Conservation (phyloP, 2,888 invertebrate genomes). For the Ptychoptera contaminata region DNA sequence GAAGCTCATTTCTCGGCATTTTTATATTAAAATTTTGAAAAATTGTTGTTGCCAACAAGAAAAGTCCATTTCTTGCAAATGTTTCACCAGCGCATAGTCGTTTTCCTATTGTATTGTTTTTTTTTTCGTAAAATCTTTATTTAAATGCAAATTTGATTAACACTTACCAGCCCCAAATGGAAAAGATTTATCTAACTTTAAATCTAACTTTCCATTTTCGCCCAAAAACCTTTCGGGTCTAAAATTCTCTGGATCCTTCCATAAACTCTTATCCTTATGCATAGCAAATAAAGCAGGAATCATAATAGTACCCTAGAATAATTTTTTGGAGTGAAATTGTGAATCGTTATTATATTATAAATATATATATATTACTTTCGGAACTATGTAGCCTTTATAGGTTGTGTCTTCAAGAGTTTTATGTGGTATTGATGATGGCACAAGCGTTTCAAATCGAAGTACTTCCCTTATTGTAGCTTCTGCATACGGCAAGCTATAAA, state of each 20-base stretch:
- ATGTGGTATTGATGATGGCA: constrained; percentile 44
- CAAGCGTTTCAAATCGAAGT: constrained; percentile 40
- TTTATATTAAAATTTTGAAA: constrained; percentile 46
- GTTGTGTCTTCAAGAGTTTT: constrained; percentile 33
- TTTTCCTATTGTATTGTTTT: constrained; percentile 34
- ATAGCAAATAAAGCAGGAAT: constrained; percentile 37
- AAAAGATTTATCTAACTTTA: constrained; percentile 41
- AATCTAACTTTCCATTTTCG: constrained; percentile 34
- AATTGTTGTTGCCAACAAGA: constrained; percentile 40
- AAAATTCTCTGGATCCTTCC: constrained; percentile 50
- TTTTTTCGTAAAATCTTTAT: not conserved
- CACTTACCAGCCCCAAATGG: constrained; percentile 49
- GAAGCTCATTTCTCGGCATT: constrained; percentile 33
- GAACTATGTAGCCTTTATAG: constrained; percentile 40
- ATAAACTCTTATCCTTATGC: constrained; percentile 40
- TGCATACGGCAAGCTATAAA: constrained; percentile 39
- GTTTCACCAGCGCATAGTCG: constrained; percentile 57
- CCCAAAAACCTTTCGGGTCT: constrained; percentile 49
- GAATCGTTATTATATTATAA: too few relatives aligned
- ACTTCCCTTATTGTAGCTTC: constrained; percentile 46
- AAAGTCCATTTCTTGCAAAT: constrained; percentile 47
- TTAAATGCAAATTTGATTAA: not conserved
- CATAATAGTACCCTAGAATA: constrained; percentile 35
- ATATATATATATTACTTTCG: constrained; percentile 38
- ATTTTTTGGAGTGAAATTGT: not conserved